Base-by-base conservation (phyloP, 2,113 vertebrate species). In the Grammomys dolichurus region DNA sequence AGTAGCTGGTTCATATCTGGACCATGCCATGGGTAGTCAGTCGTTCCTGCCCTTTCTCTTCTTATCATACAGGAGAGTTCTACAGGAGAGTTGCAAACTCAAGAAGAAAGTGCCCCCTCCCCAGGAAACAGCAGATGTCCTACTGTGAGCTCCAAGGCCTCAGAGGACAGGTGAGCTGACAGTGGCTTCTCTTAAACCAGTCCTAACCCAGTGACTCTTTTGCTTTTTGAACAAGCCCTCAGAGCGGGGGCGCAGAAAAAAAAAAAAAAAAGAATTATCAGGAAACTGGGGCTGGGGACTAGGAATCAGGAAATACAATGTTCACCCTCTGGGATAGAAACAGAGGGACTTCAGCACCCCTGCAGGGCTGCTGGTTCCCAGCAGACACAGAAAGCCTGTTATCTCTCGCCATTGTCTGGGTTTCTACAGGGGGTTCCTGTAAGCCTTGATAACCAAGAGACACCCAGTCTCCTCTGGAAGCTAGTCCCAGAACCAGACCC, bases 341-440 rank as follows among this genome's bases (percentile, higher is more conserved):
- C n/a, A 76, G 70, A 93, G 13, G 8, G 73, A 40, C 26, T 48
- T 80, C 14, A 60, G 75, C 6, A 3, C 67, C 70, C 9, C 1
- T 9, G 56, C 17, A 84, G 77, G 36, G 28, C 1, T 0, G 16
- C 40, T 17, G 40, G 24, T 60, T 26, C 51, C 60, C 3, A 40
- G 33, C 31, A 54, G 33, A 73, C 0, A 4, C 24, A 22, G 77
- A 78, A 40, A 90, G 43, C 36, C n/a, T n/a, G 31, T 48, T 19
- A 12, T 40, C 40, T 89, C 56, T 58, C 33, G 88, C 36, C 69
- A 28, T 5, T 10, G 8, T 48, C 86, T 22, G 82, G 80, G 51
- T 14, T 63, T 51, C 78, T n/a, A 54, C n/a, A 5, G 1, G 12
- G 43, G 17, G 26, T 0, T 0, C 28, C 24, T n/a, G 2, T 28